These are phyloP conservation scores for Toxonevra muliebris DNA, from an alignment of 2,888 invertebrate genomes.

Conservation along the genomic window DNA sequence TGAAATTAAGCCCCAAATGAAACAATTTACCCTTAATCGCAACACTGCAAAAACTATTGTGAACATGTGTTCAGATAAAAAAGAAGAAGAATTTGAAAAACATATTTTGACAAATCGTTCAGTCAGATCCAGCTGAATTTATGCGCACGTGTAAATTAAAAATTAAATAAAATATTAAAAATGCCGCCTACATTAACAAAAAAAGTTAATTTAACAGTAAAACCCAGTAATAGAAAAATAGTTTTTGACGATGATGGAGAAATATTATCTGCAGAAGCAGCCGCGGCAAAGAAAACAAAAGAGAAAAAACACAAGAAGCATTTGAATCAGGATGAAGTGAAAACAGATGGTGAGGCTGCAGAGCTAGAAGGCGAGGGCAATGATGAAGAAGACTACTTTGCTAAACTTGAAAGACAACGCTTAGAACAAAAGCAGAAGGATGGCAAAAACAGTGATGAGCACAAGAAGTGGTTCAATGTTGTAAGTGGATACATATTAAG, in stretches of 20 bases:
- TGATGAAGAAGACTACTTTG: constrained; percentile 46
- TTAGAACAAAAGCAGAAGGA: constrained; percentile 41
- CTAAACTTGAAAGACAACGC: constrained; percentile 40
- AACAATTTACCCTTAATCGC: too few species aligned
- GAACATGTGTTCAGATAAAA: too few species aligned
- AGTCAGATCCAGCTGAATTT: too few species aligned
- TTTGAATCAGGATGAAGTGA: constrained; percentile 23
- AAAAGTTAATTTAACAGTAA: constrained; percentile 29
- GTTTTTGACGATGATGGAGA: constrained; percentile 56
- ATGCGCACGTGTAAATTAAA: neutral
- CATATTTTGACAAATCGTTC: too few species aligned
- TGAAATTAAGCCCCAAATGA: too few species aligned
- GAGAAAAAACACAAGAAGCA: constrained; percentile 20
- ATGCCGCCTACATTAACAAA: constrained; percentile 19
- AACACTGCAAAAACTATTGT: too few species aligned
- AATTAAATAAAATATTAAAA: neutral
- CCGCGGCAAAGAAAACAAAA: constrained; percentile 36
- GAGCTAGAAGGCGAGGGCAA: constrained; percentile 22
- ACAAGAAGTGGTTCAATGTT: constrained; percentile 61
- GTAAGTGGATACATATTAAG: constrained; percentile 43
- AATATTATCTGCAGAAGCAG: constrained; percentile 35
- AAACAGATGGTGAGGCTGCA: constrained; percentile 13
- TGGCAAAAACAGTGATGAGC: constrained; percentile 45
- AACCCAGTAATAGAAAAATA: constrained; percentile 57
- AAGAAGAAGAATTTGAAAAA: too few species aligned